Conservation (phyloP, 2,888 invertebrate species). For the Ennomos quercinarius region DNA sequence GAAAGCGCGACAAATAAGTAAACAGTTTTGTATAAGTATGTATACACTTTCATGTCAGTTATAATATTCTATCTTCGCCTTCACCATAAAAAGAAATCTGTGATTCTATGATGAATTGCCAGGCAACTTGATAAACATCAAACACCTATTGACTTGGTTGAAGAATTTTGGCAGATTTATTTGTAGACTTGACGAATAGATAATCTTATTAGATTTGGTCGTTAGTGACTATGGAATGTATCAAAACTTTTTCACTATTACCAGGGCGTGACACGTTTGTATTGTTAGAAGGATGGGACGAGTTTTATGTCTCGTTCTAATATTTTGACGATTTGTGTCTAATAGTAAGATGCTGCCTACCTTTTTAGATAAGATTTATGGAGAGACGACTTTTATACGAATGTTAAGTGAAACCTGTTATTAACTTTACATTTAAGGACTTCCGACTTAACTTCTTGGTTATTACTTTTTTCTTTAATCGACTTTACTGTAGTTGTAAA, state of each 20-base stretch:
- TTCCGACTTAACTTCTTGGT: constrained; percentile 78
- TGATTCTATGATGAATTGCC: no score
- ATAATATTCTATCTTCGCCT: no score
- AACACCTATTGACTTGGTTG: no score
- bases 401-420: constrained; percentile 82
- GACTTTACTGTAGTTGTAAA: constrained; percentile 47
- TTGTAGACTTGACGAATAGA: constrained; percentile 25
- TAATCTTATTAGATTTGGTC: constrained; percentile 12
- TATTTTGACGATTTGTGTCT: constrained; percentile 35
- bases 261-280: constrained; percentile 65
- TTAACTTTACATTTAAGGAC: constrained; percentile 80
- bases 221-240: constrained; percentile 67
- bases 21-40: no score
- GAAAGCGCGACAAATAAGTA: no score
- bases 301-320: constrained; percentile 64
- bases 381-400: constrained; percentile 85
- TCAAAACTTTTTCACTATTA: constrained; percentile 74
- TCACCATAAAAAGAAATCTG: no score
- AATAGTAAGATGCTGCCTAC: constrained; percentile 72
- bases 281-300: constrained; percentile 63
- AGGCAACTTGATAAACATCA: no score
- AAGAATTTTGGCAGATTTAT: no score
- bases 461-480: constrained; percentile 51
- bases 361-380: constrained; percentile 84
- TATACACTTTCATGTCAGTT: no score